These are phyloP conservation scores for Polydrusus tereticollis DNA, from an alignment of 2,888 invertebrate genomes.

Conservation along the genomic window DNA sequence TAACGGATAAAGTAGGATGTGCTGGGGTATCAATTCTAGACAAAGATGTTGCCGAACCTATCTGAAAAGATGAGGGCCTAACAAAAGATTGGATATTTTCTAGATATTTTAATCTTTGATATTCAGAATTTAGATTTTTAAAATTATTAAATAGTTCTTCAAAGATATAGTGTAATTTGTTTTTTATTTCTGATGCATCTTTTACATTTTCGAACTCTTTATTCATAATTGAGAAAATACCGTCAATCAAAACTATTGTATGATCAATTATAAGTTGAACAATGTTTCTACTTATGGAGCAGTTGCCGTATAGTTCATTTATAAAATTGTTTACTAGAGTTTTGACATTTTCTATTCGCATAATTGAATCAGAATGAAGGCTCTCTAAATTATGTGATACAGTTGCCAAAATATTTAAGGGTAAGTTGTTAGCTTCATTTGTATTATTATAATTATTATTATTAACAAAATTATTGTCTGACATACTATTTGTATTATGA, in stretches of 20 bases:
- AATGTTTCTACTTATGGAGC: neutral
- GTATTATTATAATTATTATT: neutral
- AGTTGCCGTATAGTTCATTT: neutral
- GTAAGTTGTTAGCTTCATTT: neutral
- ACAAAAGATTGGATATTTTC: neutral
- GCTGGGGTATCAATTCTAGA: neutral
- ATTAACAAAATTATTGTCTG: neutral
- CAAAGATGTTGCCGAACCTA: neutral
- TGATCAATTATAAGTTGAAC: neutral
- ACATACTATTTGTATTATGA: neutral
- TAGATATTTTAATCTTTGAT: slow-evolving; percentile 12
- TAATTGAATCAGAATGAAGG: neutral
- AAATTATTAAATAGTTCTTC: slow-evolving; percentile 6
- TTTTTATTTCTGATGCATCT: neutral
- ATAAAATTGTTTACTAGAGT: neutral
- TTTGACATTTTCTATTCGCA: neutral
- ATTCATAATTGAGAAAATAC: neutral
- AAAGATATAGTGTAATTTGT: neutral
- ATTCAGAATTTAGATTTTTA: slow-evolving; percentile 7
- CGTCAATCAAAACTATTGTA: neutral
- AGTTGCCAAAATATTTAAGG: neutral
- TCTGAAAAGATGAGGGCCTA: neutral
- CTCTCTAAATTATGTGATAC: neutral
- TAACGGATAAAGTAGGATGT: neutral
- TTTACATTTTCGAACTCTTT: neutral